These are phyloP conservation scores for Bacillus rossius DNA, from an alignment of 1,140 invertebrate genomes.

Conservation along the genomic window DNA sequence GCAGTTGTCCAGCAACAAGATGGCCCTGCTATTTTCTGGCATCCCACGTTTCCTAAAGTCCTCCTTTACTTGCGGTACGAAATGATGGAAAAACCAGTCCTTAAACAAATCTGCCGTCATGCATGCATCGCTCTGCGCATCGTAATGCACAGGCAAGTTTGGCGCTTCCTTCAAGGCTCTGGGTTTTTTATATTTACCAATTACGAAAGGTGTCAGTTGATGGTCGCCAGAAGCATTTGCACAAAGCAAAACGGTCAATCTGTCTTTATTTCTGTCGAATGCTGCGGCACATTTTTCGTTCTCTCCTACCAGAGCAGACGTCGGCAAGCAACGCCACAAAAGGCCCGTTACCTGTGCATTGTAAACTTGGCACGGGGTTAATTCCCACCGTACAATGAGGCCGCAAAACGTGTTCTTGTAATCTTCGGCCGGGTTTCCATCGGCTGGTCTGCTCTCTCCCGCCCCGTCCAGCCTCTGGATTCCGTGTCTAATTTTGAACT, in stretches of 20 bases:
- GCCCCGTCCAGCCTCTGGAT: too few relatives aligned
- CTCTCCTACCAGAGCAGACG: too few relatives aligned
- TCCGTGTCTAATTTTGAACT: too few relatives aligned
- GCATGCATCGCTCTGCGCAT: slow-evolving; percentile 15
- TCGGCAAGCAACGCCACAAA: too few relatives aligned
- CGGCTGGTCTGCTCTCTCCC: too few relatives aligned
- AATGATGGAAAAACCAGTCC: slow-evolving; percentile 30
- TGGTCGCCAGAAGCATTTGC: slow-evolving; percentile 35
- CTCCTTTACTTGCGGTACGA: slow-evolving; percentile 30
- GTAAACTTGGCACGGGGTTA: too few relatives aligned
- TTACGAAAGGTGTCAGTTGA: slow-evolving; percentile 32
- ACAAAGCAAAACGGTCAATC: slow-evolving; percentile 36
- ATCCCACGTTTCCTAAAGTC: slow-evolving; percentile 4
- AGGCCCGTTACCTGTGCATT: too few relatives aligned
- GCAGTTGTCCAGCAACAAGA: slow-evolving; percentile 44
- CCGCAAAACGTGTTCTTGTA: too few relatives aligned
- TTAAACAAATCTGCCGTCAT: slow-evolving; percentile 29
- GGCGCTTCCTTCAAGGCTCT: slow-evolving; percentile 21
- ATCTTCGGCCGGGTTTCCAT: too few relatives aligned
- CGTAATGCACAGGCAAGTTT: slow-evolving; percentile 7
- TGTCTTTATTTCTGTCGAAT: slow-evolving; percentile 35
- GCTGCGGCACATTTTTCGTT: too few relatives aligned
- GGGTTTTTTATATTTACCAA: slow-evolving; percentile 28
- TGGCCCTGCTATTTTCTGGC: slow-evolving; percentile 31
- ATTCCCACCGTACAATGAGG: too few relatives aligned